Percentiles rank a stretch among this genome's conserved stretches.
Conservation (phyloP, 2,888 invertebrate genomes). For the Phymatocera aterrima region DNA sequence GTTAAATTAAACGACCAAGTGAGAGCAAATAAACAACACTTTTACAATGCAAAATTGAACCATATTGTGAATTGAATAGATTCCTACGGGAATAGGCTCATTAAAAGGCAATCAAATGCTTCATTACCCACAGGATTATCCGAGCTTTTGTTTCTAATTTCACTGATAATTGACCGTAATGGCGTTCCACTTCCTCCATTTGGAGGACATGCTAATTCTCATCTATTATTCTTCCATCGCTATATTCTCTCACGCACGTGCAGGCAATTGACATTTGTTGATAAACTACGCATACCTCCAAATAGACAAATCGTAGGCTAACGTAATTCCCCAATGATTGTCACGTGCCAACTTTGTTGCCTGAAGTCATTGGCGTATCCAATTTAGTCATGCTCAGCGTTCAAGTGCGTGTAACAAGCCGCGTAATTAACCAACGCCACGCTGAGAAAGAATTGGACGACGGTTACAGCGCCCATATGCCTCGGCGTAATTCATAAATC, state of each 20-base stretch:
- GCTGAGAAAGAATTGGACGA: background rate
- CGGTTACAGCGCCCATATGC: background rate
- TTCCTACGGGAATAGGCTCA: background rate
- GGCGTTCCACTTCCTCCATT: background rate
- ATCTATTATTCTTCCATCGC: too few species aligned
- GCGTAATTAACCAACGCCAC: background rate
- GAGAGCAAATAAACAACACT: slow-evolving; percentile 1
- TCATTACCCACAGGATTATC: background rate
- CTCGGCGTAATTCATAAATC: background rate
- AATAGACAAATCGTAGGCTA: background rate
- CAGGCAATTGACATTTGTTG: background rate
- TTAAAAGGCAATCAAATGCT: background rate
- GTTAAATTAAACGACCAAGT: slow-evolving; percentile 24
- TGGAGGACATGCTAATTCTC: background rate
- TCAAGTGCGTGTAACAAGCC: slow-evolving; percentile 1
- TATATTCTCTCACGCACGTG: background rate
- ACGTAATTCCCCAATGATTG: background rate
- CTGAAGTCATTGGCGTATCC: background rate
- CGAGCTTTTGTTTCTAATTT: background rate
- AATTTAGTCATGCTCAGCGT: background rate
- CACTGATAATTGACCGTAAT: background rate
- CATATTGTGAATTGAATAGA: background rate
- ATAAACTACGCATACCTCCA: background rate
- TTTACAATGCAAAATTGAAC: background rate
- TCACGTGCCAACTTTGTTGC: background rate